Conservation (phyloP, 2,797 vertebrate species). For the Amazonetta brasiliensis region DNA sequence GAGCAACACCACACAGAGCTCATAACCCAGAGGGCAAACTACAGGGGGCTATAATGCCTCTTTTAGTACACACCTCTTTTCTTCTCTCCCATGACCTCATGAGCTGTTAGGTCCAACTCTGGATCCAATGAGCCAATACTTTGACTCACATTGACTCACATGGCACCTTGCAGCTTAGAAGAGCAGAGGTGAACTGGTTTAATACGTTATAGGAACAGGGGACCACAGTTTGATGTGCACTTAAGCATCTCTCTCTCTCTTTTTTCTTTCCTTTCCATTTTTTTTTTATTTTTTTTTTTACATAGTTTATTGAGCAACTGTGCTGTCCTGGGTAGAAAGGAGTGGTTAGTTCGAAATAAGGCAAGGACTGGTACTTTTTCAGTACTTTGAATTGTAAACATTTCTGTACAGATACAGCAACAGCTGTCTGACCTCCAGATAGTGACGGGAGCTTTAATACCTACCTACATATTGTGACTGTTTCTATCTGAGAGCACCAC, state of each 20-base stretch:
- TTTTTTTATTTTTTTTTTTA: too few species aligned
- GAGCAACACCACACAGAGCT: not conserved
- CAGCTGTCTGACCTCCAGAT: not conserved
- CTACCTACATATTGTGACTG: not conserved
- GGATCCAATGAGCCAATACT: not conserved
- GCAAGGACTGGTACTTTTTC: not conserved
- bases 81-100: not conserved
- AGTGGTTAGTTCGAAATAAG: not conserved
- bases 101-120: not conserved
- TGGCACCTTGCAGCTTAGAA: not conserved
- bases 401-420: not conserved
- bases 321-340: not conserved
- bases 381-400: not conserved
- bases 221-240: not conserved
- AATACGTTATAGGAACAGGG: rapidly evolving
- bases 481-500: not conserved
- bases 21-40: not conserved
- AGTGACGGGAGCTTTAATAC: not conserved
- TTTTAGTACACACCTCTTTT: not conserved
- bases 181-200: not conserved
- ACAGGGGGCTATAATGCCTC: rapidly evolving
- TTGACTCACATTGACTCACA: not conserved
- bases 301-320: too few species aligned
- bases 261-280: not conserved
- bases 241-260: not conserved